These are phyloP conservation scores for Lasioglossum malachurum DNA, from an alignment of 2,888 invertebrate genomes.

Conservation along the genomic window DNA sequence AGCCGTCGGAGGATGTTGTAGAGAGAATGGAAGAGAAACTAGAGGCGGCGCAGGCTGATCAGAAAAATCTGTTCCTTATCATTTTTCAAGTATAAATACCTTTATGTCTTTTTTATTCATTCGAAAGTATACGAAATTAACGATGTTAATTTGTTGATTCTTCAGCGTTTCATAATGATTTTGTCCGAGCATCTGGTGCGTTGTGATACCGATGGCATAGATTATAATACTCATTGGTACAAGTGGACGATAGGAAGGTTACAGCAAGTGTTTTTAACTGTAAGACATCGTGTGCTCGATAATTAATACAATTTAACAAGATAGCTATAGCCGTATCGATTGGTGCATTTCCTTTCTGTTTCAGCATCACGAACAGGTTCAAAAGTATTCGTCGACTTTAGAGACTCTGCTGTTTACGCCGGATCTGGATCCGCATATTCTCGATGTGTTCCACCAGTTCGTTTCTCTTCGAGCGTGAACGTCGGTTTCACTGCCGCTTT, in stretches of 20 bases:
- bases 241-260: constrained; percentile 97
- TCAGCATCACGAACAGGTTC: constrained; percentile 98
- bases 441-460: constrained; percentile 99
- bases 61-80: constrained; percentile 98
- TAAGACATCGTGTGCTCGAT: constrained; percentile 84
- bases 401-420: constrained; percentile 98
- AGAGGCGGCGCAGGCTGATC: constrained; percentile 97
- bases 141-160: not conserved
- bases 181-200: constrained; percentile 97
- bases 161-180: constrained; percentile 97
- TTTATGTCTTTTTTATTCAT: not conserved
- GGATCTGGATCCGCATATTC: constrained; percentile 97
- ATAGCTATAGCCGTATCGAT: constrained; percentile 5
- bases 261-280: constrained; percentile 97
- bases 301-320: constrained; percentile 13
- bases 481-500: not conserved
- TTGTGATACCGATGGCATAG: constrained; percentile 96
- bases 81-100: constrained; percentile 91
- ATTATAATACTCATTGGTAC: constrained; percentile 98
- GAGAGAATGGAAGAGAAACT: constrained; percentile 98
- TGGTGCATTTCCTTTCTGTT: constrained; percentile 81
- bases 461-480: constrained; percentile 92
- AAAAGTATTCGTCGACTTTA: constrained; percentile 97
- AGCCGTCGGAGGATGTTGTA: constrained; percentile 93
- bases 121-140: not conserved